Base-by-base conservation (phyloP, 2,888 invertebrate genomes). In the Tetragonula carbonaria region DNA sequence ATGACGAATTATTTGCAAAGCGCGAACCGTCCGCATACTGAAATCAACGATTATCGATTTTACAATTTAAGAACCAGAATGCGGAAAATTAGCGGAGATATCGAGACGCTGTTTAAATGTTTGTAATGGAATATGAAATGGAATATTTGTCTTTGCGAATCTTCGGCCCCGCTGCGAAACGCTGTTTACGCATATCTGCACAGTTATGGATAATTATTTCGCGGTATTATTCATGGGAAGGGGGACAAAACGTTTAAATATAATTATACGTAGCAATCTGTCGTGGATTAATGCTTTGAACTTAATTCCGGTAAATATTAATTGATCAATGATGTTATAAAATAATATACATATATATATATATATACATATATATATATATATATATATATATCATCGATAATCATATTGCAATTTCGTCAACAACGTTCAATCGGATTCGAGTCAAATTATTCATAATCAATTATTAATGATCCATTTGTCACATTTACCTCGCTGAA, bases 251-350 rank as follows among this genome's bases (percentile, higher is more conserved):
- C 45, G 38, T 74, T 63, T 53, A 66, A 74, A 78, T n/a, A 57
- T 55, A 65, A 57, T 59, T 74, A 57, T 66, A 74, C 62, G 14
- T 50, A 33, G 50, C 74, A 78, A 74, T 66, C 57, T 74, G 74
- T 66, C 66, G 21, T 33, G 66, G 57, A 74, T 78, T 78, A 38
- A 50, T 57, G 33, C 33, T 45, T 50, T 33, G 59, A 33, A 57
- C 76, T 74, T 74, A 57, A 74, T 74, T 74, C 57, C 55, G 18
- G n/a, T 33, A 45, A n/a, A 74, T 65, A 78, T 74, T 66, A 74
- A 78, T 74, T 74, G 21, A 75, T 75, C 33, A 65, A 21, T 50
- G 53, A 33, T 50, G 45, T 33, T 59, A 33, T 70, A 63, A 70
- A n/a, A 50, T 57, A 45, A 45, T 55, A 16, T 21, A 45, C 23